These are phyloP conservation scores for Ailurus styani DNA, from an alignment of 2,113 vertebrate species.

Conservation along the genomic window DNA sequence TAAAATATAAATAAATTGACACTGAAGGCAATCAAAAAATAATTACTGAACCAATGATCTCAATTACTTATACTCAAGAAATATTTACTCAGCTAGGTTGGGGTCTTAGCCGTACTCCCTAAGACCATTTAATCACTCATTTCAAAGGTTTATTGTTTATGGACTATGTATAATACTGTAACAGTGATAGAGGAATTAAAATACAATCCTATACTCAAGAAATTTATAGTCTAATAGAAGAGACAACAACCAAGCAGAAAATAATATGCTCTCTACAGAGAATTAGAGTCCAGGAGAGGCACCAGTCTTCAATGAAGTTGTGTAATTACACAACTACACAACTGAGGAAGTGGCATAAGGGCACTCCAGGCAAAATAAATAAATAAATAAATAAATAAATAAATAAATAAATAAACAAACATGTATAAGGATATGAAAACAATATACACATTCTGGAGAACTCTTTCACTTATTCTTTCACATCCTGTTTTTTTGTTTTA, in stretches of 20 bases:
- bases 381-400: neutral
- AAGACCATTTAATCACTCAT: conserved; percentile 7
- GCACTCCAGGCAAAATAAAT: neutral
- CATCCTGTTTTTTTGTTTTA: too few relatives aligned
- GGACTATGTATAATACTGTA: neutral
- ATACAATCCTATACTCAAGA: neutral
- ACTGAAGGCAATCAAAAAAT: conserved; percentile 31
- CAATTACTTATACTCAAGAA: neutral
- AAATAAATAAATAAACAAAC: neutral
- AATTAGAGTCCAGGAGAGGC: neutral
- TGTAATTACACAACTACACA: neutral
- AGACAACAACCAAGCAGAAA: neutral
- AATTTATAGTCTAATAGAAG: neutral
- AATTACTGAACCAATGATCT: neutral
- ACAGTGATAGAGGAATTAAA: neutral
- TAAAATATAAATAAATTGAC: neutral
- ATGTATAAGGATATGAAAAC: neutral
- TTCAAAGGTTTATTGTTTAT: conserved; percentile 11
- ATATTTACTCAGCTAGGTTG: neutral
- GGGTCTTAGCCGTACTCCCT: neutral
- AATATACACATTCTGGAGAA: neutral
- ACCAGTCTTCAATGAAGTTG: neutral
- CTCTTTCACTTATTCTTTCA: neutral
- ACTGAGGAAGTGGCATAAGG: neutral
- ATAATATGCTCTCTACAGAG: neutral